Percentiles rank a stretch among this genome's conserved stretches.
These are phyloP conservation scores for Anorthoa munda DNA, from an alignment of 2,888 invertebrate genomes.

Conservation along the genomic window DNA sequence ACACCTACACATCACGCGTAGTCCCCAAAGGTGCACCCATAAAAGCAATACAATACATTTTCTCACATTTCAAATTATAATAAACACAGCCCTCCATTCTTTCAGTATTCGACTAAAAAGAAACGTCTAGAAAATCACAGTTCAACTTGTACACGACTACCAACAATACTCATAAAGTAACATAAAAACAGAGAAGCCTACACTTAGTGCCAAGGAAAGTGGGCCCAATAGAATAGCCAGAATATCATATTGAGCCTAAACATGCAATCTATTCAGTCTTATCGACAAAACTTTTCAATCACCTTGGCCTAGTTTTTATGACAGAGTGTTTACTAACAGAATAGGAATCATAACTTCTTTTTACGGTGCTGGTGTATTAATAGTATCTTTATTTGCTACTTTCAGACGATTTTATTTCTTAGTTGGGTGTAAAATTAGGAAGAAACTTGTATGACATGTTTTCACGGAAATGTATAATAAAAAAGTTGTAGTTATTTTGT, in stretches of 20 bases:
- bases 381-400: conserved; percentile 21
- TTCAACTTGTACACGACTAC: conserved; percentile 1
- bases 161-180: conserved; percentile 32
- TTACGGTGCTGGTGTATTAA: conserved; percentile 33
- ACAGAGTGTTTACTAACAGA: conserved; percentile 50
- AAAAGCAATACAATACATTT: neutral
- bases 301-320: conserved; percentile 51
- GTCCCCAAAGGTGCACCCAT: too few relatives aligned
- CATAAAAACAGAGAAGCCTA: conserved; percentile 35
- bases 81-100: neutral
- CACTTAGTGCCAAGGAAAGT: conserved; percentile 35
- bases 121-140: conserved; percentile 7
- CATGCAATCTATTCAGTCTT: conserved; percentile 52
- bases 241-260: conserved; percentile 32
- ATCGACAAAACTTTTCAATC: conserved; percentile 51
- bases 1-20: too few relatives aligned
- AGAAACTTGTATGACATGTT: conserved; percentile 37
- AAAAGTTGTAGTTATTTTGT: conserved; percentile 37
- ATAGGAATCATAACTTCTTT: conserved; percentile 28
- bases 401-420: conserved; percentile 29
- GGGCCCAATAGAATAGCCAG: conserved; percentile 43
- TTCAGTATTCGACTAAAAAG: neutral
- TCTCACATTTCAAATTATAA: neutral
- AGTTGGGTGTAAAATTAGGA: conserved; percentile 39
- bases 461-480: conserved; percentile 45